Base-by-base conservation (phyloP, 1,140 invertebrate species). In the Orchesella cincta region DNA sequence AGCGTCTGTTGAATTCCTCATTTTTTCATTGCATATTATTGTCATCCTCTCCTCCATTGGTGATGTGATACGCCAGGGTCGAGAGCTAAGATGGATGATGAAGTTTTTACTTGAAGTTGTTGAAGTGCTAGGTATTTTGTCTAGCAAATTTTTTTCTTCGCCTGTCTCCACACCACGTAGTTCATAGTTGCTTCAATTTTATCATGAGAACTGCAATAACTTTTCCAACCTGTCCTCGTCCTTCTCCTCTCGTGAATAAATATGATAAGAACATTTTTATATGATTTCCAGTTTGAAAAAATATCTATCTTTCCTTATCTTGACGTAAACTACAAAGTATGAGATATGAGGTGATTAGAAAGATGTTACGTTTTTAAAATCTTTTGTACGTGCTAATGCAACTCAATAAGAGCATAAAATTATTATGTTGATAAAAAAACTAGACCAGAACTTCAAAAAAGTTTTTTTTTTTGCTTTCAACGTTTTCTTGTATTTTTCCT, bases 221-320 rank as follows among this genome's bases (percentile, higher is more conserved):
- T n/a, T n/a, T n/a, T n/a, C n/a, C n/a, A n/a, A n/a, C n/a, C n/a
- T n/a, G n/a, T n/a, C n/a, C n/a, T n/a, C n/a, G n/a, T n/a, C n/a
- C n/a, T n/a, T n/a, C n/a, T n/a, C n/a, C n/a, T n/a, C n/a, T n/a
- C n/a, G n/a, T n/a, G n/a, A n/a, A n/a, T n/a, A n/a, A 57, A 23
- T 57, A 12, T 23, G 54, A 26, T 57, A 57, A 57, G 54, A 12
- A 20, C 8, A 57, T 67, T 67, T 67, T 67, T 67, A 33, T 31
- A 67, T 46, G 26, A 67, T 67, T 67, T 67, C 62, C 62, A 67
- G 62, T 67, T 67, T 20, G 8, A 12, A 20, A 46, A 46, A 46
- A n/a, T n/a, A n/a, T n/a, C n/a, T n/a, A n/a, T n/a, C n/a, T 46
- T 8, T 20, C 39, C 39, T 46, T 20, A 20, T 46, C 39, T 46